phyloP scores from a whole-genome alignment of 2,797 vertebrate species.

The Cryptoprocta ferox region DNA sequence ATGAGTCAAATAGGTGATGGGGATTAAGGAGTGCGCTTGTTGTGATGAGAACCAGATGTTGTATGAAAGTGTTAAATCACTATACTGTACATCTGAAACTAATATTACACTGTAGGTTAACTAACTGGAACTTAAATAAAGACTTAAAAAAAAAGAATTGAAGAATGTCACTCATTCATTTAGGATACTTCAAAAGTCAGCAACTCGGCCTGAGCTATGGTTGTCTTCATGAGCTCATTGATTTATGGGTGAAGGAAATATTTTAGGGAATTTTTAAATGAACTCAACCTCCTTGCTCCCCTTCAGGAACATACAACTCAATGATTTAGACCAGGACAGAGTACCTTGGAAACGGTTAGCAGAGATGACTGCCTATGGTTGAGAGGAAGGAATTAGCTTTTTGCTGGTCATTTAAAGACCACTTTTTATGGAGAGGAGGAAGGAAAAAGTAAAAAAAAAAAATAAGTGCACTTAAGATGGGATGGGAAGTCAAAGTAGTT shows the following conservation, averaged over 20 bases:
- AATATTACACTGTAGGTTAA: neutral
- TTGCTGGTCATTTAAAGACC: neutral
- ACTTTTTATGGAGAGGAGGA: neutral
- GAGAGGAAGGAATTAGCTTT: neutral
- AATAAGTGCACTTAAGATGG: neutral
- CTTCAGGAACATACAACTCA: neutral
- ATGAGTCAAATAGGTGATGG: neutral
- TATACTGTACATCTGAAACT: neutral
- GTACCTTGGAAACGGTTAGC: neutral
- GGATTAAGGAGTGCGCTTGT: neutral
- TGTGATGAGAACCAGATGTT: neutral
- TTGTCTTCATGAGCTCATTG: neutral
- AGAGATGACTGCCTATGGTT: neutral
- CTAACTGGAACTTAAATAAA: neutral
- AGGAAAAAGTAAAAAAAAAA: neutral
- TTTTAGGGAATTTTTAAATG: neutral
- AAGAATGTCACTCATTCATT: neutral
- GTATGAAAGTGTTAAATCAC: neutral
- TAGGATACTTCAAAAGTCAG: neutral
- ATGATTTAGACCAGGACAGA: neutral
- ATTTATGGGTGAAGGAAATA: neutral
- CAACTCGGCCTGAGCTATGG: neutral
- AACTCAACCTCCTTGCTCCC: neutral
- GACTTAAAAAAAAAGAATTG: neutral
- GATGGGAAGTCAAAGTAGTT: neutral